phyloP scores from a whole-genome alignment of 2,113 vertebrate genomes.

The Pseudonaja textilis region DNA sequence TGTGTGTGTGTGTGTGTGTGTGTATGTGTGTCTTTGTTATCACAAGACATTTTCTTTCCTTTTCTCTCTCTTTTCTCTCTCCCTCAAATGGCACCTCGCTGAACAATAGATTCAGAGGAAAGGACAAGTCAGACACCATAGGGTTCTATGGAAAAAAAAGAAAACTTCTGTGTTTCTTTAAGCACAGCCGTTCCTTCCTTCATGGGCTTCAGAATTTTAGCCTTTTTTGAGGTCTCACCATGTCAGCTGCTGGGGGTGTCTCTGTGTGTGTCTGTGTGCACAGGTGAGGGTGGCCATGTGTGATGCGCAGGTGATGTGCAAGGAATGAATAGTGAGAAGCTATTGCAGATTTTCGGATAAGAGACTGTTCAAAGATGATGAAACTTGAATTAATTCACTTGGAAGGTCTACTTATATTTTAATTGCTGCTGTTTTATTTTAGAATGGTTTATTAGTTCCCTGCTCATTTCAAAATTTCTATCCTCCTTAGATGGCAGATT shows the following conservation, averaged over 20 bases:
- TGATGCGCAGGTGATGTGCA: slow-evolving; percentile 47
- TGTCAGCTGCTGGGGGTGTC: not conserved
- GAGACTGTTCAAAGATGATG: slow-evolving; percentile 59
- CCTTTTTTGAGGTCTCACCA: not conserved
- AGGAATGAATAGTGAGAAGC: slow-evolving; percentile 40
- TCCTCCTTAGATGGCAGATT: slow-evolving; percentile 64
- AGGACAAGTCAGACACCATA: slow-evolving; percentile 67
- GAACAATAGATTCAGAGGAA: slow-evolving; percentile 59
- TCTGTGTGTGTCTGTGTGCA: not conserved
- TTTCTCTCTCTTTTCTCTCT: slow-evolving; percentile 18
- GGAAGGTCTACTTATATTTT: slow-evolving; percentile 19
- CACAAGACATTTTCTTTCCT: slow-evolving; percentile 66
- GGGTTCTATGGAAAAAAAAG: slow-evolving; percentile 64
- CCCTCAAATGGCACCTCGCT: slow-evolving; percentile 48
- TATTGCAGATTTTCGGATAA: slow-evolving; percentile 54
- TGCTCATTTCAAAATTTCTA: slow-evolving; percentile 44
- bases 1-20: no score
- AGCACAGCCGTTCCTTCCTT: slow-evolving; percentile 29
- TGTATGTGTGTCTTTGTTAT: slow-evolving; percentile 55
- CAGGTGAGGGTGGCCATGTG: not conserved
- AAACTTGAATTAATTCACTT: slow-evolving; percentile 61
- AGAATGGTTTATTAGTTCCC: no score
- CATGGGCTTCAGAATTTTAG: not conserved
- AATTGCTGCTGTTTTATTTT: no score
- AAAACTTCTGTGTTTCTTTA: slow-evolving; percentile 59